phyloP scores from a whole-genome alignment of 2,113 vertebrate genomes.

The Argyrosomus japonicus region DNA sequence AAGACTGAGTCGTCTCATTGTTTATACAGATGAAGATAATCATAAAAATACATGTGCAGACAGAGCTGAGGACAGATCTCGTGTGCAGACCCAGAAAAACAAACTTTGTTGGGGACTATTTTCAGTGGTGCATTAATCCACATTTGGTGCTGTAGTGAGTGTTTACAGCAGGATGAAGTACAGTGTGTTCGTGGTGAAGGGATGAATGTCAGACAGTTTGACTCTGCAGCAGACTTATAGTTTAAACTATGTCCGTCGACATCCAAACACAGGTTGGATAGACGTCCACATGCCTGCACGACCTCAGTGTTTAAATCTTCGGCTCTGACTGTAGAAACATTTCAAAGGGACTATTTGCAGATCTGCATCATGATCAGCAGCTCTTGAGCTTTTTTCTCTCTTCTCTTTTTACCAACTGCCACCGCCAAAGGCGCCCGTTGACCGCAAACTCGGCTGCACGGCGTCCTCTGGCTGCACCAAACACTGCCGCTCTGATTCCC shows the following conservation, averaged over 20 bases:
- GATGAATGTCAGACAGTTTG: no score
- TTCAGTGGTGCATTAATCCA: no score
- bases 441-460: not conserved
- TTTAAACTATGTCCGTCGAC: no score
- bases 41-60: not conserved
- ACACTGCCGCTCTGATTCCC: slow-evolving; percentile 32
- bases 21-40: not conserved
- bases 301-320: not conserved
- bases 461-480: slow-evolving; percentile 9
- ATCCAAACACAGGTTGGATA: no score
- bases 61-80: no score
- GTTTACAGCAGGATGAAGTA: no score
- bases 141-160: no score
- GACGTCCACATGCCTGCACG: no score
- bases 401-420: not conserved
- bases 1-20: not conserved
- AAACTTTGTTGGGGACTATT: no score
- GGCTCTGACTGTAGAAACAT: not conserved
- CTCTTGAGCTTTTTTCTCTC: not conserved
- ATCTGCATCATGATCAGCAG: not conserved
- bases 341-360: not conserved
- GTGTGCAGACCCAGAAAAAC: no score
- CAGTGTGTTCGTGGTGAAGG: no score
- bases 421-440: not conserved
- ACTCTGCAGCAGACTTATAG: no score